Conservation (phyloP, 2,113 vertebrate species). For the Ciconia maguari region DNA sequence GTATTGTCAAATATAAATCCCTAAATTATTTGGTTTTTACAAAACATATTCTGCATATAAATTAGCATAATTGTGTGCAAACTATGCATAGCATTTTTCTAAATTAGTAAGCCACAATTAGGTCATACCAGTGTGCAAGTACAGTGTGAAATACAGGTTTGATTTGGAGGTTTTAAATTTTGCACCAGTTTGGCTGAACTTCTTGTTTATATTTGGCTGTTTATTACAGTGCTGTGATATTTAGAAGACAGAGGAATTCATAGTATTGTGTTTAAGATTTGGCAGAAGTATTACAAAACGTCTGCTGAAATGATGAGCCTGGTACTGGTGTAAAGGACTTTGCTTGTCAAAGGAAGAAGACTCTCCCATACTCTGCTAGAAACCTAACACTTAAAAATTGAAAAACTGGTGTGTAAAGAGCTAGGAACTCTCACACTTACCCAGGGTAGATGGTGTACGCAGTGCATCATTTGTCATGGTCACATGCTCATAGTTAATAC, state of each 20-base stretch:
- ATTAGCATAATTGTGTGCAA: not conserved
- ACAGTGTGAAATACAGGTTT: not conserved
- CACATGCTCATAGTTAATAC: not conserved
- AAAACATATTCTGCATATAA: not conserved
- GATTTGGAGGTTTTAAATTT: not conserved
- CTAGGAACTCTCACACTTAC: not conserved
- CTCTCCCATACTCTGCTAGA: not conserved
- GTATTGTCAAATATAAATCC: not conserved
- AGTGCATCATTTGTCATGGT: not conserved
- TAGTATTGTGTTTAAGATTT: not conserved
- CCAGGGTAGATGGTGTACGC: not conserved
- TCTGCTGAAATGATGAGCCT: not conserved
- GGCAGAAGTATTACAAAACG: not conserved
- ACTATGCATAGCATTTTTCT: not conserved
- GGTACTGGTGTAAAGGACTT: rapidly evolving
- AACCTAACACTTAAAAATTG: not conserved
- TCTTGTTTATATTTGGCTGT: not conserved
- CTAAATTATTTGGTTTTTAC: not conserved
- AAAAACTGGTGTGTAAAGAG: not conserved
- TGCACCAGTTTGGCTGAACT: not conserved
- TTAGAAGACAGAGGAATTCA: not conserved
- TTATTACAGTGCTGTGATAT: not conserved
- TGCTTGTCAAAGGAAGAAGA: not conserved
- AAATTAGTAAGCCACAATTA: not conserved
- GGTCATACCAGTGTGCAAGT: rapidly evolving